phyloP scores from a whole-genome alignment of 2,797 vertebrate species.

The Eptatretus atami region DNA sequence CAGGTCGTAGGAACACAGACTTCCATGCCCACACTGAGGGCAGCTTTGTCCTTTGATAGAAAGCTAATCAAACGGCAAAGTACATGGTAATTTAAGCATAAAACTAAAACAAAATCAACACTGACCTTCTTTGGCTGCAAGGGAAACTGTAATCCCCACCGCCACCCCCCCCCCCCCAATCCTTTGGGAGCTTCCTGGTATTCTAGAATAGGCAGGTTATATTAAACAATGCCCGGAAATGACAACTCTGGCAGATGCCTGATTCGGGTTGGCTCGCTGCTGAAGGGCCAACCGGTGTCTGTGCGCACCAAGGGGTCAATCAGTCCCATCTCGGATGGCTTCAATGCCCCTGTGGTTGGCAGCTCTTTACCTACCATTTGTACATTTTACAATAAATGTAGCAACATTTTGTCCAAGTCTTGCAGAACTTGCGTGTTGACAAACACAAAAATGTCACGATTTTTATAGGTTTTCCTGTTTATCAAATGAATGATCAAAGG shows the following conservation, averaged over 20 bases:
- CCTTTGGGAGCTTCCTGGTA: conserved; percentile 48
- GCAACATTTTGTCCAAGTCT: too few species aligned
- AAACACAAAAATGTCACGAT: too few species aligned
- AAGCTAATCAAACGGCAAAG: conserved; percentile 19
- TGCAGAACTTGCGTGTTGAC: too few species aligned
- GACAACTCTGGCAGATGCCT: conserved; percentile 32
- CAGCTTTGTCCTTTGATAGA: conserved; percentile 64
- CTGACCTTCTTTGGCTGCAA: too few species aligned
- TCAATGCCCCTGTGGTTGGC: conserved; percentile 22
- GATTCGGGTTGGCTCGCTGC: conserved; percentile 46
- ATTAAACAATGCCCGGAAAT: conserved; percentile 18
- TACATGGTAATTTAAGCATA: background rate
- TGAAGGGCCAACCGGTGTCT: conserved; percentile 42
- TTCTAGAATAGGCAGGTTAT: conserved; percentile 24
- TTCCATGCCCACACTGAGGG: conserved; percentile 52
- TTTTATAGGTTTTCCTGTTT: too few species aligned
- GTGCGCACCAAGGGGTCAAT: conserved; percentile 44
- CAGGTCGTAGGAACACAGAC: conserved; percentile 34
- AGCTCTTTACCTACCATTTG: background rate
- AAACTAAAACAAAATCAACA: background rate
- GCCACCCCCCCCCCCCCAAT: too few species aligned
- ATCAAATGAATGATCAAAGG: too few species aligned
- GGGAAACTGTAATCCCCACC: background rate
- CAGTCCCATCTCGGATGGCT: conserved; percentile 33
- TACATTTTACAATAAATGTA: too few species aligned